Conservation (phyloP, 2,113 vertebrate species). For the Lutjanus erythropterus region DNA sequence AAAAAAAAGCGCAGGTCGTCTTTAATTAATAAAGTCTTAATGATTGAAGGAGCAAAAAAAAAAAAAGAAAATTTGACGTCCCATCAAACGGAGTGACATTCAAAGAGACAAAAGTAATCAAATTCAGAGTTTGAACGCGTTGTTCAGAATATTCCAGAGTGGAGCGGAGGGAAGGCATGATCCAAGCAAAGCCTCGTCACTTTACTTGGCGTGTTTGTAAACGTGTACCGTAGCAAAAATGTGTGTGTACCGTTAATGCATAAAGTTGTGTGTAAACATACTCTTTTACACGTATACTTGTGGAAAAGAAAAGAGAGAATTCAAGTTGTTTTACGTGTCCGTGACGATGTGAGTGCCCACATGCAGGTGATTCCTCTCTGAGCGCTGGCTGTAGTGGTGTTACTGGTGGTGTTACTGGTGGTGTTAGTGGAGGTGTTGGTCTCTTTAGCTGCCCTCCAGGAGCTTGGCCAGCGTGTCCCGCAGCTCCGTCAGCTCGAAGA, state of each 20-base stretch:
- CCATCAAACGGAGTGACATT: slow-evolving; percentile 32
- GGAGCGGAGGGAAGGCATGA: slow-evolving; percentile 69
- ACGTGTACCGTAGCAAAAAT: slow-evolving; percentile 44
- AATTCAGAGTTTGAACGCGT: slow-evolving; percentile 18
- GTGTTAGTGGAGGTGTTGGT: slow-evolving; percentile 58
- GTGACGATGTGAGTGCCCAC: slow-evolving; percentile 40
- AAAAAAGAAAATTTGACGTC: slow-evolving; percentile 9
- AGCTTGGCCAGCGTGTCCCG: slow-evolving; percentile 94
- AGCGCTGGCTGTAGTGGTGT: background rate
- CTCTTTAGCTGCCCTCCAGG: slow-evolving; percentile 86
- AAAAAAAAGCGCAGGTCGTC: background rate
- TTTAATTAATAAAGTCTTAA: background rate
- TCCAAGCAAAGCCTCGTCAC: slow-evolving; percentile 36
- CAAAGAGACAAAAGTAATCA: background rate
- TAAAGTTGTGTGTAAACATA: slow-evolving; percentile 63
- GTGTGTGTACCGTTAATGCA: slow-evolving; percentile 46
- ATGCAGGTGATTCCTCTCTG: slow-evolving; percentile 28
- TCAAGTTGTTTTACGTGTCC: slow-evolving; percentile 52
- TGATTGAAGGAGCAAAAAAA: slow-evolving; percentile 8
- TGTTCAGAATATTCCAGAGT: slow-evolving; percentile 41
- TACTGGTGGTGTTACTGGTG: background rate
- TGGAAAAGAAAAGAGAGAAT: slow-evolving; percentile 11
- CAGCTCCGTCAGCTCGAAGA: slow-evolving; percentile 97
- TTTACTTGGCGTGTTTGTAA: slow-evolving; percentile 63
- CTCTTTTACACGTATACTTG: slow-evolving; percentile 22